Evolutionary conservation across 2,113 vertebrate genomes (phyloP).

Genomic region (Aldabrachelys gigantea): DNA sequence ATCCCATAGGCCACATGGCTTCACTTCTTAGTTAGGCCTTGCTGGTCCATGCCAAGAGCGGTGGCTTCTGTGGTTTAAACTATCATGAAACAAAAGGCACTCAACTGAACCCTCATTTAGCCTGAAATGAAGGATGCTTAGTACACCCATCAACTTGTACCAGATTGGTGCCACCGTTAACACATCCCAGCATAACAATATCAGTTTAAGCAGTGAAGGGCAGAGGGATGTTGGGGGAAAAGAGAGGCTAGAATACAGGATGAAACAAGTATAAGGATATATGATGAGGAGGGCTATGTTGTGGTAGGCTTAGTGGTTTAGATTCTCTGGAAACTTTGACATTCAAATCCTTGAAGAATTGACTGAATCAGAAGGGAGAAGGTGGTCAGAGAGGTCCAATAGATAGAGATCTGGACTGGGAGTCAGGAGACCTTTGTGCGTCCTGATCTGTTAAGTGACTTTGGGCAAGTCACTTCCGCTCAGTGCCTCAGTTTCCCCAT

Average conservation of each 20-base stretch:
- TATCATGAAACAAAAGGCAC: background rate
- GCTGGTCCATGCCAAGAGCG: background rate
- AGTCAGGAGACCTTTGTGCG: background rate
- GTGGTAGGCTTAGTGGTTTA: background rate
- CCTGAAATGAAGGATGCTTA: accelerated
- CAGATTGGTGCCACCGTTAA: background rate
- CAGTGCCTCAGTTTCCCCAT: background rate
- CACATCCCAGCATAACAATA: background rate
- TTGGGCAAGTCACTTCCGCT: background rate
- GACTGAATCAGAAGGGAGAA: background rate
- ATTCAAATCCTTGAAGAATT: background rate
- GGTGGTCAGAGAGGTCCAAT: background rate
- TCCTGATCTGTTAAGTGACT: background rate
- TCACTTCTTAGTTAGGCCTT: background rate
- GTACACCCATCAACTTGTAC: background rate
- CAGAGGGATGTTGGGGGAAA: background rate
- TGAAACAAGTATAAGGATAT: background rate
- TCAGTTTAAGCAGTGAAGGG: background rate
- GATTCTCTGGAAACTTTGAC: background rate
- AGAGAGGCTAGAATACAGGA: background rate
- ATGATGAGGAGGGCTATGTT: background rate
- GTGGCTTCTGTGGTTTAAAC: accelerated
- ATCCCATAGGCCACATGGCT: background rate
- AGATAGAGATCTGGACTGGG: background rate
- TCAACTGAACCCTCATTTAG: background rate